Conservation (phyloP, 2,797 vertebrate species). For the Eleutherodactylus coqui region DNA sequence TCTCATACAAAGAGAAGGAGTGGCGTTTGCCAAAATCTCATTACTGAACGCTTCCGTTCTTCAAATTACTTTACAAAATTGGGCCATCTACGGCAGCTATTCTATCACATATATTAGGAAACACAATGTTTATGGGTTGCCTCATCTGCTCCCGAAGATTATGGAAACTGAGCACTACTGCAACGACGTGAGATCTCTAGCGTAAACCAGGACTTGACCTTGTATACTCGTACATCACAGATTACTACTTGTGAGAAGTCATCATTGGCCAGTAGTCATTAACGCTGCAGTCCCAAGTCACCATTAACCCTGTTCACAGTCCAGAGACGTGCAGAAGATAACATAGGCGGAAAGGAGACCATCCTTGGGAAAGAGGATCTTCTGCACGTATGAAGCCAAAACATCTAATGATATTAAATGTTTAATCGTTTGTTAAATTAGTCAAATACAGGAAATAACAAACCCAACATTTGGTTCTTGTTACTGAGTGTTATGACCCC, state of each 20-base stretch:
- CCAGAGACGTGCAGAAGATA: conserved; percentile 10
- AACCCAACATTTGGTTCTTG: background rate
- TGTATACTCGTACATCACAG: background rate
- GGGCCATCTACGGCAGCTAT: background rate
- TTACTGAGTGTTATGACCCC: background rate
- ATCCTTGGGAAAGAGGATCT: background rate
- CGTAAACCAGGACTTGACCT: background rate
- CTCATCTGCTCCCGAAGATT: background rate
- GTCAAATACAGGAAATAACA: conserved; percentile 1
- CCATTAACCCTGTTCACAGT: background rate
- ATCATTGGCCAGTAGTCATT: background rate
- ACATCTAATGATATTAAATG: background rate
- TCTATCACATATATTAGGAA: background rate
- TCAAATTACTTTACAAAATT: background rate
- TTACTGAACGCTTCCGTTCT: no score
- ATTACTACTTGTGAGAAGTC: background rate
- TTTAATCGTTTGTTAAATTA: background rate
- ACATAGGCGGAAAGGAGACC: conserved; percentile 6
- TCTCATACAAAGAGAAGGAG: background rate
- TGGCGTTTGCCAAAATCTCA: background rate
- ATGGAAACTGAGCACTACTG: background rate
- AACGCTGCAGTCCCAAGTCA: background rate
- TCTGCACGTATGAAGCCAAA: conserved; percentile 8
- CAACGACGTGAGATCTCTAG: background rate
- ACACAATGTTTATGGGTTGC: background rate